A percentile compares a stretch with the other conserved stretches of the same genome.
phyloP scores from a whole-genome alignment of 2,113 vertebrate species.

The Acanthisitta chloris region DNA sequence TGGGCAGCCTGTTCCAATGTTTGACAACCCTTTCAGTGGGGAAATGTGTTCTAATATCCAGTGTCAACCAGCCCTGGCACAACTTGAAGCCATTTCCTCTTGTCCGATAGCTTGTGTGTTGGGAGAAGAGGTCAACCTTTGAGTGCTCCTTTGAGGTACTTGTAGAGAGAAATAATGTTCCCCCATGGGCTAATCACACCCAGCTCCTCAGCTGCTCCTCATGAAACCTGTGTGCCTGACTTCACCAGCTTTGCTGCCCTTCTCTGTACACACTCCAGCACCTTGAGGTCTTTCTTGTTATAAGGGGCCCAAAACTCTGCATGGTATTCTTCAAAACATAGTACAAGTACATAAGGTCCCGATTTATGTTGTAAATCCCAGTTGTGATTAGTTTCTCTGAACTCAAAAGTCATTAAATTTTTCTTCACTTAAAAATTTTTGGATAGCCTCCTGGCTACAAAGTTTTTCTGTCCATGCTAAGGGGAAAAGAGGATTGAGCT shows the following conservation, averaged over 20 bases:
- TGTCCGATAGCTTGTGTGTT: neutral
- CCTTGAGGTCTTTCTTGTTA: too few relatives aligned
- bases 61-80: neutral
- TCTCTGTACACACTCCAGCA: neutral
- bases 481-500: neutral
- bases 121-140: neutral
- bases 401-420: conserved; percentile 10
- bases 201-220: neutral
- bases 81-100: neutral
- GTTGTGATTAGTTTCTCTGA: neutral
- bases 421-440: neutral
- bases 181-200: neutral
- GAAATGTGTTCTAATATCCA: neutral
- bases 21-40: neutral
- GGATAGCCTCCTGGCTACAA: neutral
- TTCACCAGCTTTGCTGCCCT: neutral
- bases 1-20: neutral
- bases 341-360: neutral
- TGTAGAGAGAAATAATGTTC: too few relatives aligned
- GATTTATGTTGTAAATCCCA: neutral
- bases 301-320: neutral
- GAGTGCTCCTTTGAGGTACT: rapidly evolving
- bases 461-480: neutral
- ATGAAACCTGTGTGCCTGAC: neutral
- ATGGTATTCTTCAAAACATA: neutral